A percentile compares a stretch with the other conserved stretches of the same genome.
Conservation (phyloP, 2,888 invertebrate genomes). For the Petrolisthes cinctipes region DNA sequence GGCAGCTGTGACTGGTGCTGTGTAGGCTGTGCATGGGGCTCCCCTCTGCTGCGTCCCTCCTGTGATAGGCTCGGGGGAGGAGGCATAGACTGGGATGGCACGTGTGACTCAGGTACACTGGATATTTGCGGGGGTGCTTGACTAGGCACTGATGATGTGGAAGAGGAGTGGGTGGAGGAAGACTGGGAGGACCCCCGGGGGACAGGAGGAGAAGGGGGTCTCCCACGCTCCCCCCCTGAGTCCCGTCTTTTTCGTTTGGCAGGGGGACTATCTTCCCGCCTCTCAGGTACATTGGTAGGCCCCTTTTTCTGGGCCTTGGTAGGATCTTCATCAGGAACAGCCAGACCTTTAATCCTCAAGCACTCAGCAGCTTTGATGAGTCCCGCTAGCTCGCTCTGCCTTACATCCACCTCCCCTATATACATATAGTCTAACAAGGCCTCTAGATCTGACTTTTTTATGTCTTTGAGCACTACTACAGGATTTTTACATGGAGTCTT, state of each 20-base stretch:
- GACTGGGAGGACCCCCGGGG: slow-evolving; percentile 44
- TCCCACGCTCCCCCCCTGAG: slow-evolving; percentile 47
- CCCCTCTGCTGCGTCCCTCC: slow-evolving; percentile 43
- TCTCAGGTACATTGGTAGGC: slow-evolving; percentile 53
- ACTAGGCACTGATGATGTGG: slow-evolving; percentile 64
- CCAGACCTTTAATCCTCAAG: slow-evolving; percentile 61
- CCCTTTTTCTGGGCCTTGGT: slow-evolving; percentile 57
- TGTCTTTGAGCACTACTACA: slow-evolving; percentile 63
- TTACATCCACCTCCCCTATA: slow-evolving; percentile 62
- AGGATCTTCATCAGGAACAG: slow-evolving; percentile 62
- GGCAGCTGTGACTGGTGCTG: slow-evolving; percentile 37
- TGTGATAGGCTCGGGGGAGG: slow-evolving; percentile 38
- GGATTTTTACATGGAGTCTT: slow-evolving; percentile 63
- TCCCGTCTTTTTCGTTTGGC: slow-evolving; percentile 57
- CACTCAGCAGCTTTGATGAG: slow-evolving; percentile 64
- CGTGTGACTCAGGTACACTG: slow-evolving; percentile 59
- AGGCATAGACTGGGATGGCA: slow-evolving; percentile 59
- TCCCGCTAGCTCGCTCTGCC: slow-evolving; percentile 59
- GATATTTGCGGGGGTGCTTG: slow-evolving; percentile 56
- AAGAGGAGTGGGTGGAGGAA: slow-evolving; percentile 38
- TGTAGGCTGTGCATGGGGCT: slow-evolving; percentile 14
- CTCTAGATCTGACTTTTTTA: slow-evolving; percentile 58
- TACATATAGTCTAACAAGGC: slow-evolving; percentile 64
- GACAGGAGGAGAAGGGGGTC: slow-evolving; percentile 42
- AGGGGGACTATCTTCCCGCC: slow-evolving; percentile 56